Percentiles rank a stretch among this genome's conserved stretches.
Evolutionary conservation across 2,888 invertebrate species (phyloP).

Genomic region (Petrolisthes cinctipes): DNA sequence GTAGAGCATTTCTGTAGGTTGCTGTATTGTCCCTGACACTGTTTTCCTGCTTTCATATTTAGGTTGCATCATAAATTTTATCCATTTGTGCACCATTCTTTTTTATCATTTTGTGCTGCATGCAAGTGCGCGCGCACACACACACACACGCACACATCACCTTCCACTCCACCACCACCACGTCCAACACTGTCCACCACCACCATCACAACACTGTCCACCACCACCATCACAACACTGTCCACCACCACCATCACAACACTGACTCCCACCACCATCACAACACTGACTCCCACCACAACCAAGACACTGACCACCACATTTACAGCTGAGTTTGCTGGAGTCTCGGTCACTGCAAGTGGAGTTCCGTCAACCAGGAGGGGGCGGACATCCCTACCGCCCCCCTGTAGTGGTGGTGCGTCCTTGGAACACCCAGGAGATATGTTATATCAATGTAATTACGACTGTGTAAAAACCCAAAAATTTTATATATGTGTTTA

Average conservation of each 20-base stretch:
- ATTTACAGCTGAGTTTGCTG: constrained; percentile 53
- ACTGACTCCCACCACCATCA: constrained; percentile 1
- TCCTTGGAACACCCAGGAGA: constrained; percentile 69
- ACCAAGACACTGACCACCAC: constrained; percentile 16
- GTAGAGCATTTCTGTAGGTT: too few species aligned
- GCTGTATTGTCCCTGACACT: too few species aligned
- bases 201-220: neutral
- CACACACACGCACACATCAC: too few species aligned
- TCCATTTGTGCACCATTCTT: too few species aligned
- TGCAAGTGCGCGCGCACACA: too few species aligned
- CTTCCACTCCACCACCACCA: neutral
- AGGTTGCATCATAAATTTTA: too few species aligned
- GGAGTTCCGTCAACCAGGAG: constrained; percentile 45
- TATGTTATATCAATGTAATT: constrained; percentile 70
- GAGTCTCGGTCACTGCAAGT: constrained; percentile 38
- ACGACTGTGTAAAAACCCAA: constrained; percentile 46
- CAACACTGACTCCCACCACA: neutral
- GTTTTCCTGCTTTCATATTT: too few species aligned
- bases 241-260: neutral
- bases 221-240: neutral
- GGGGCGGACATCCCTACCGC: constrained; percentile 38
- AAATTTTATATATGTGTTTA: neutral
- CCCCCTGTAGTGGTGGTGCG: constrained; percentile 55
- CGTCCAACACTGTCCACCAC: neutral
- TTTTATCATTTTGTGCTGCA: too few species aligned